These are phyloP conservation scores for Mellilla xanthometata DNA, from an alignment of 2,888 invertebrate species.

Conservation along the genomic window DNA sequence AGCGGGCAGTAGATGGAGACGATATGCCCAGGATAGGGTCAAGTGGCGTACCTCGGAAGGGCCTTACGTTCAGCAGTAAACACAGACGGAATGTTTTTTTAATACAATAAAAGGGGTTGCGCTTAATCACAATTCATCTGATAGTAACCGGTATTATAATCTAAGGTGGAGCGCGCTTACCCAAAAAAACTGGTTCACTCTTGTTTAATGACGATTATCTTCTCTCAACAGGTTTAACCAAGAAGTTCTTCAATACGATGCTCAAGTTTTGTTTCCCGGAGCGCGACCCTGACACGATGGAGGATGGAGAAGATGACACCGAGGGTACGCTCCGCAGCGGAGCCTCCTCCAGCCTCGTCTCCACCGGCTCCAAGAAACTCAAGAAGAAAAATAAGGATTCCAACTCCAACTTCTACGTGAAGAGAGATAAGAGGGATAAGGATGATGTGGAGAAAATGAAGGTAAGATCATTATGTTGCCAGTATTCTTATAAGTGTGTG, in stretches of 20 bases:
- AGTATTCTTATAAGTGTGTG: neutral
- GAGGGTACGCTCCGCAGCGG: conserved; percentile 59
- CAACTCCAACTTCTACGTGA: conserved; percentile 94
- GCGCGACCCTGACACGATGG: conserved; percentile 92
- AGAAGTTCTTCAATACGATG: conserved; percentile 98
- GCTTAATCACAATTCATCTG: too few species aligned
- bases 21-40: too few species aligned
- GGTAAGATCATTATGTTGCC: conserved; percentile 57
- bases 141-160: too few species aligned
- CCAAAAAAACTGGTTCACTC: too few species aligned
- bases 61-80: too few species aligned
- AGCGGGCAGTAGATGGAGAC: too few species aligned
- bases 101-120: too few species aligned
- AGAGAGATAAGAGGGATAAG: conserved; percentile 90
- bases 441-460: conserved; percentile 99
- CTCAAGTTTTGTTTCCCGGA: conserved; percentile 98
- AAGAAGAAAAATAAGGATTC: conserved; percentile 87
- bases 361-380: conserved; percentile 75
- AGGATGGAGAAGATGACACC: conserved; percentile 84
- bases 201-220: too few species aligned
- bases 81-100: too few species aligned
- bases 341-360: conserved; percentile 57
- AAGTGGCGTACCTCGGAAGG: too few species aligned
- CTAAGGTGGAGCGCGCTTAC: too few species aligned
- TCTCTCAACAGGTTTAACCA: conserved; percentile 87